Base-by-base conservation (phyloP, 2,113 vertebrate species). In the Peromyscus californicus region DNA sequence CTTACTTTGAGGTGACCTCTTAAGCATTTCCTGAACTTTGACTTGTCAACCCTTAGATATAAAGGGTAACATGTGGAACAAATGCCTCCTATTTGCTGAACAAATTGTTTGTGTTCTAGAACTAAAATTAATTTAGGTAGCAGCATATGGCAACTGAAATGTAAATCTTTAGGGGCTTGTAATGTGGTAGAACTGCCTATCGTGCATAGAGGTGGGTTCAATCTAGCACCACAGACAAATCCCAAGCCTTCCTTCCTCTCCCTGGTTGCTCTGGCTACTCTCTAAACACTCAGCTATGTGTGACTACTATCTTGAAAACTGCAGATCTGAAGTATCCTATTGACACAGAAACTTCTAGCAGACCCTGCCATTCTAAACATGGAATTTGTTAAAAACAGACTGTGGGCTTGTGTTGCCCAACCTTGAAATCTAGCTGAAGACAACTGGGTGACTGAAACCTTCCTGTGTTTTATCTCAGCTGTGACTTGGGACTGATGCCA, bases 111-210 rank as follows among this genome's bases (percentile, higher is more conserved):
- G 4, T 92, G 11, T 82, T 93, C 83, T 29, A 48, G 82, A 89
- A 86, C 93, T 88, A 84, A 96, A 89, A 15, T 65, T 87, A 57
- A 54, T 36, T 76, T 83, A 93, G 90, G 57, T 75, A 72, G 39
- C 45, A 92, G 26, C 51, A 61, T 76, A 19, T 31, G 59, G 15
- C 65, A 86, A 21, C 92, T 90, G 75, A 93, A 86, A 76, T 88
- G 83, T 85, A 72, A 88, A 88, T 29, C 29, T n/a, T 72, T 4
- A 22, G 48, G 31, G 33, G 12, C 63, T 24, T 8, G 8, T 26
- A 24, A 57, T 57, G 33, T 89, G 86, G 36, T 59, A 39, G 67
- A 89, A 57, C 57, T 39, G 36, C 36, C 21, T 57, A 16, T 26
- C 24, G 17, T 39, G 15, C 33, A 17, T 57, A 39, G 72, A 70